Conservation (phyloP, 2,113 vertebrate genomes). For the Xyrauchen texanus region DNA sequence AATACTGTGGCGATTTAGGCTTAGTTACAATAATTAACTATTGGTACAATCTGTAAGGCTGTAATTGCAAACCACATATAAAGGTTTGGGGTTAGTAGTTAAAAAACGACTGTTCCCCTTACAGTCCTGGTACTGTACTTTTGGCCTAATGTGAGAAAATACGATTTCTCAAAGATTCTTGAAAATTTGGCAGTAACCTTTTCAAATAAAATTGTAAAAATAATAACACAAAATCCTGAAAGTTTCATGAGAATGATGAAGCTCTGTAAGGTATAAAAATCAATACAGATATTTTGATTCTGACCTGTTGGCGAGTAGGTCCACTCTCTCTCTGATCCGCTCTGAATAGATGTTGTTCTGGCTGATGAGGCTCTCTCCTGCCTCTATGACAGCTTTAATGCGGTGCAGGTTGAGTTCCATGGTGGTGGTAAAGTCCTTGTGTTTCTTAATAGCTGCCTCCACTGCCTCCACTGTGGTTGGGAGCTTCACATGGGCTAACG, state of each 20-base stretch:
- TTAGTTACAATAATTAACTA: too few species aligned
- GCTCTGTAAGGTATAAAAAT: background rate
- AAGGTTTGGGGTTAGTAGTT: too few species aligned
- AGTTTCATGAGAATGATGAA: background rate
- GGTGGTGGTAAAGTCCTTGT: constrained; percentile 87
- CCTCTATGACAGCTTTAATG: constrained; percentile 82
- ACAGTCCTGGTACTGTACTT: too few species aligned
- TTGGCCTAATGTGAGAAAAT: too few species aligned
- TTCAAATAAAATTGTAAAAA: too few species aligned
- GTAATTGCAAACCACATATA: too few species aligned
- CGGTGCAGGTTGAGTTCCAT: constrained; percentile 90
- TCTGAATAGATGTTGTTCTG: constrained; percentile 84
- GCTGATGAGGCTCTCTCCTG: constrained; percentile 84
- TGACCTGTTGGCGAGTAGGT: constrained; percentile 80
- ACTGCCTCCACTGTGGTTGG: constrained; percentile 82
- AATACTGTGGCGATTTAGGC: too few species aligned
- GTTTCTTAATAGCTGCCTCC: constrained; percentile 81
- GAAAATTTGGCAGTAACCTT: too few species aligned
- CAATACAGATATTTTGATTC: background rate
- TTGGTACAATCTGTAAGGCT: too few species aligned
- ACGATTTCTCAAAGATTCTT: too few species aligned
- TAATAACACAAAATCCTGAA: too few species aligned
- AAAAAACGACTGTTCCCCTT: too few species aligned
- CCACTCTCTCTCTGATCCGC: constrained; percentile 79
- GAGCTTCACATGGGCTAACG: constrained; percentile 79